A percentile compares a stretch with the other conserved stretches of the same genome.
phyloP scores from a whole-genome alignment of 2,797 vertebrate genomes.

The Smutsia gigantea region DNA sequence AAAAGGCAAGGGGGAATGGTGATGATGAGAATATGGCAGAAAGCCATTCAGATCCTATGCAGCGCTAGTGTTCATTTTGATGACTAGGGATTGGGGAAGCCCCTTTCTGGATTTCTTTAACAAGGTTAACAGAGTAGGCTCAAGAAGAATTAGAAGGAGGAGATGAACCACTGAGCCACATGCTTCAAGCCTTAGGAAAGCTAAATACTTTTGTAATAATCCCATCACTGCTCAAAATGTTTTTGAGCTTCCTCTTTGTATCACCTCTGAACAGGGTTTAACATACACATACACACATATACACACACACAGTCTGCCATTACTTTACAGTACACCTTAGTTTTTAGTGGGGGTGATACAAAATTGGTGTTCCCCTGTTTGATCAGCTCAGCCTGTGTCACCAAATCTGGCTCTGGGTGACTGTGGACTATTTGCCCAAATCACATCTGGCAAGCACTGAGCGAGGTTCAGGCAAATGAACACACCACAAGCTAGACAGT shows the following conservation, averaged over 20 bases:
- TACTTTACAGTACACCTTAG: not conserved
- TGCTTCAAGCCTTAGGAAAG: not conserved
- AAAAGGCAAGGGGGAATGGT: not conserved
- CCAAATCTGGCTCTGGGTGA: not conserved
- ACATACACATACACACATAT: not conserved
- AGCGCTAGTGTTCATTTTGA: not conserved
- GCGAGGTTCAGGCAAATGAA: not conserved
- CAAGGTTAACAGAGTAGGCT: conserved; percentile 41
- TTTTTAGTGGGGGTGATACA: not conserved
- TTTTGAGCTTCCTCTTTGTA: not conserved
- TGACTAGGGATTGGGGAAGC: not conserved
- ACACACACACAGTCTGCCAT: not conserved
- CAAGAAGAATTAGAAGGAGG: conserved; percentile 20
- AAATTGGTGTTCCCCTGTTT: conserved; percentile 5
- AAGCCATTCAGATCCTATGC: conserved; percentile 41
- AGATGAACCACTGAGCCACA: conserved; percentile 1
- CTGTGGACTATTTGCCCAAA: not conserved
- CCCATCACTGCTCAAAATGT: not conserved
- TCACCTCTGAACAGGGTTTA: conserved; percentile 57
- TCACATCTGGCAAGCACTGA: not conserved
- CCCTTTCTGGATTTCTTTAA: conserved; percentile 43
- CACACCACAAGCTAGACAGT: not conserved
- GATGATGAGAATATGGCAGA: not conserved
- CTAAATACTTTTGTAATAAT: conserved; percentile 35
- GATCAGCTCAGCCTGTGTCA: not conserved